Evolutionary conservation across 2,113 vertebrate genomes (phyloP).

Genomic region (Syngnathus scovelli): DNA sequence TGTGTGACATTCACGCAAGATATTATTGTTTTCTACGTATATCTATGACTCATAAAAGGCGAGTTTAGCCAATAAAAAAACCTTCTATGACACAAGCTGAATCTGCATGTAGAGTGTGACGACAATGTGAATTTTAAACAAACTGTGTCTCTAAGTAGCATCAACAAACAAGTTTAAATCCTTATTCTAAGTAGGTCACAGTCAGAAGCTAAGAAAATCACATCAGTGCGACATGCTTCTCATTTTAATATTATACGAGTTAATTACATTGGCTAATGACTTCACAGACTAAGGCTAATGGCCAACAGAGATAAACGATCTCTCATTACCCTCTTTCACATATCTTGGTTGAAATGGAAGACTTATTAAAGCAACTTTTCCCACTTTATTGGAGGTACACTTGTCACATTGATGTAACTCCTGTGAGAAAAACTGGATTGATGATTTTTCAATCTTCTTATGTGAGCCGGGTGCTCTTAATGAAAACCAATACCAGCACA

Average conservation of each 20-base stretch:
- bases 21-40: constrained; percentile 6
- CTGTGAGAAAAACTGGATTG: not conserved
- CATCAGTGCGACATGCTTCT: constrained; percentile 23
- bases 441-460: constrained; percentile 7
- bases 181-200: constrained; percentile 40
- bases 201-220: constrained; percentile 22
- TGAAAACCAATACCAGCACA: constrained; percentile 1
- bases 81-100: not conserved
- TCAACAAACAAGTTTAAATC: constrained; percentile 7
- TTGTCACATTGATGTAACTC: constrained; percentile 4
- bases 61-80: not conserved
- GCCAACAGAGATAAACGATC: constrained; percentile 57
- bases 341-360: constrained; percentile 33
- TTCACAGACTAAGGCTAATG: constrained; percentile 53
- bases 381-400: constrained; percentile 21
- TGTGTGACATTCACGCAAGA: not conserved
- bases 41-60: constrained; percentile 7
- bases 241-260: constrained; percentile 48
- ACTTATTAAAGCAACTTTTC: constrained; percentile 36
- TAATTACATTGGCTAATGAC: constrained; percentile 64
- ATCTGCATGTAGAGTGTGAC: constrained; percentile 2
- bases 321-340: constrained; percentile 51
- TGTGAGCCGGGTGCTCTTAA: not conserved
- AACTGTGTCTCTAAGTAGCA: not conserved
- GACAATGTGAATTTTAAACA: not conserved